phyloP scores from a whole-genome alignment of 2,888 invertebrate genomes.

The Parochlus steinenii region DNA sequence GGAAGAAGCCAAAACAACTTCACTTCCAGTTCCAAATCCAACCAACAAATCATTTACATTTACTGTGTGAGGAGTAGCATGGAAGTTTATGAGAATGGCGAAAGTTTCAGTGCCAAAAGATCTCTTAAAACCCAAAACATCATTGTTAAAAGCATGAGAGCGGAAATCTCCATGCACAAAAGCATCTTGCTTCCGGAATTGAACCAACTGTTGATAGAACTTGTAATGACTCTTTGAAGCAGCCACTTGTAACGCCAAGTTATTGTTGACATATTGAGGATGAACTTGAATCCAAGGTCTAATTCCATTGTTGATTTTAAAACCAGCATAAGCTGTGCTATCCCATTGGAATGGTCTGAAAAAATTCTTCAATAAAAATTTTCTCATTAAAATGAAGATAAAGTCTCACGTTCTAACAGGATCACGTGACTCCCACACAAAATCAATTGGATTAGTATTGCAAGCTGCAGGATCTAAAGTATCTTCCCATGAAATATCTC shows the following conservation, averaged over 20 bases:
- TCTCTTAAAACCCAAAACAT: slow-evolving; percentile 38
- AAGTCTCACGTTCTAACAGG: slow-evolving; percentile 58
- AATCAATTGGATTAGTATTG: slow-evolving; percentile 10
- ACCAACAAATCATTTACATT: slow-evolving; percentile 30
- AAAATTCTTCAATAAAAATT: too few relatives aligned
- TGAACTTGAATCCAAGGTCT: slow-evolving; percentile 56
- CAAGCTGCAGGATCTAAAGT: slow-evolving; percentile 35
- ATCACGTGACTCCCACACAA: slow-evolving; percentile 38
- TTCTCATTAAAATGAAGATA: slow-evolving; percentile 28
- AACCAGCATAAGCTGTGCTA: slow-evolving; percentile 25
- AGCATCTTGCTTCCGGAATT: slow-evolving; percentile 27
- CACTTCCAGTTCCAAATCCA: neutral
- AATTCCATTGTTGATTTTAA: slow-evolving; percentile 30
- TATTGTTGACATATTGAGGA: slow-evolving; percentile 37
- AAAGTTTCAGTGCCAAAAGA: slow-evolving; percentile 19
- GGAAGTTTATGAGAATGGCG: slow-evolving; percentile 28
- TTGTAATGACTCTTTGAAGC: slow-evolving; percentile 33
- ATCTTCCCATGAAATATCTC: slow-evolving; percentile 20
- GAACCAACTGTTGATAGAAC: slow-evolving; percentile 34
- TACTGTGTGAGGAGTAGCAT: slow-evolving; percentile 18
- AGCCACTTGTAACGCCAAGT: slow-evolving; percentile 32
- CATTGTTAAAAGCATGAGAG: slow-evolving; percentile 35
- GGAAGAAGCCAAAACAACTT: slow-evolving; percentile 10
- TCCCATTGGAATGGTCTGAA: slow-evolving; percentile 39
- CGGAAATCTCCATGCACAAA: slow-evolving; percentile 29